Base-by-base conservation (phyloP, 2,888 invertebrate genomes). In the Hipparchia sbordonii region DNA sequence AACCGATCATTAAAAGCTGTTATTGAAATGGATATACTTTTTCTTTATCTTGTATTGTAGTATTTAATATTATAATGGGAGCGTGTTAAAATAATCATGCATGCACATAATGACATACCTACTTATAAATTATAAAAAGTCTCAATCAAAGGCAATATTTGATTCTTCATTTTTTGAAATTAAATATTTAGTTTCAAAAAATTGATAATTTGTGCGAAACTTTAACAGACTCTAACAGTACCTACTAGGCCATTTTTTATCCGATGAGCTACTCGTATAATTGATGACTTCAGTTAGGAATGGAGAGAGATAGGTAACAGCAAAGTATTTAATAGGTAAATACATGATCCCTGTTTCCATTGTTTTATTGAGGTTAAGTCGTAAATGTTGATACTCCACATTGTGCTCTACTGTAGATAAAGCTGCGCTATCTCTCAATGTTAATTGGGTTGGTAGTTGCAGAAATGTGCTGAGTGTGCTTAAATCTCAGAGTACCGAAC, bases 361-460 rank as follows among this genome's bases (percentile, higher is more conserved):
- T 63, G 63, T 65, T 52, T 65, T 23, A 65, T 65, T 12, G 65
- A 52, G 65, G 65, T 65, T 65, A 65, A 65, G 10, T 52, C 65
- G 52, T 65, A 46, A 62, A 65, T 65, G 52, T 52, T 33, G 65
- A 52, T 52, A 12, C 33, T 12, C 5, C 12, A 51, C 3, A 63
- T 51, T 63, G 63, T 51, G 10, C 65, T 65, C 12, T 63, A 10
- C 12, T 65, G 65, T 52, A 33, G 63, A 52, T 51, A 63, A 52
- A 23, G 57, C 33, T 57, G 77, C 69, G n/a, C 74, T 77, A 76
- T 73, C 70, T 72, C 76, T 77, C 70, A 79, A 80, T 80, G 81
- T 82, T 84, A 84, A 86, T 85, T 84, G 84, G 82, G 78, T 81
- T 79, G 82, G 80, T 80, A 79, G 76, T 76, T 78, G 79, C 78